These are phyloP conservation scores for Halichoeres trimaculatus DNA, from an alignment of 2,113 vertebrate species.

Conservation along the genomic window DNA sequence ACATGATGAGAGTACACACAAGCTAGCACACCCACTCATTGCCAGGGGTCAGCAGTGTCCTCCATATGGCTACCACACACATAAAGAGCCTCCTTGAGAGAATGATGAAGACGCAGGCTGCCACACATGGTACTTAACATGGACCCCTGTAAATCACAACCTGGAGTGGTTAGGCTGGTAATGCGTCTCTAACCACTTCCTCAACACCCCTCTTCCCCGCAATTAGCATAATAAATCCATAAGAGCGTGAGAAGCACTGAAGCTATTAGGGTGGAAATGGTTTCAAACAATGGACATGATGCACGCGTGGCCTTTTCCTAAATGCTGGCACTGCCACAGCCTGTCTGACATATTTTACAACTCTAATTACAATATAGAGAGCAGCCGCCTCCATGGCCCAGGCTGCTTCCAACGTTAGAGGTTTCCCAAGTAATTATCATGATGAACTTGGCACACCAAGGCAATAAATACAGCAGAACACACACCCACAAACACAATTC, in stretches of 20 bases:
- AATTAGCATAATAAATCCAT: conserved; percentile 67
- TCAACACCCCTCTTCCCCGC: neutral
- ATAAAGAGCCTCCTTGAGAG: conserved; percentile 21
- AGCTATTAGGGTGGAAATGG: conserved; percentile 44
- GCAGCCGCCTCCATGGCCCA: conserved; percentile 50
- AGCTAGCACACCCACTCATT: neutral
- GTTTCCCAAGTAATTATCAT: conserved; percentile 74
- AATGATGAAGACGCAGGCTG: conserved; percentile 51
- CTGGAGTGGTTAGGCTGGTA: conserved; percentile 22
- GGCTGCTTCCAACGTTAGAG: conserved; percentile 61
- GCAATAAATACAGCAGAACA: conserved; percentile 66
- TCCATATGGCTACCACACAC: conserved; percentile 14
- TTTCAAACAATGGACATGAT: conserved; percentile 42
- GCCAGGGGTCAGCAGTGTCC: conserved; percentile 46
- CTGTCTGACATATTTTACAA: conserved; percentile 65
- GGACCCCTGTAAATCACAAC: conserved; percentile 41
- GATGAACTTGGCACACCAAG: conserved; percentile 66
- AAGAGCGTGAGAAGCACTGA: conserved; percentile 23
- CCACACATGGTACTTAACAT: conserved; percentile 26
- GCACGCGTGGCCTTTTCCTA: conserved; percentile 41
- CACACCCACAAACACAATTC: conserved; percentile 17
- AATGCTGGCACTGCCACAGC: conserved; percentile 41
- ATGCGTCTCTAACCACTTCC: conserved; percentile 36
- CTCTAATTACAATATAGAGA: conserved; percentile 65
- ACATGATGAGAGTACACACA: neutral